A percentile compares a stretch with the other conserved stretches of the same genome.
Conservation (phyloP, 2,797 vertebrate genomes). For the Sibirionetta formosa region DNA sequence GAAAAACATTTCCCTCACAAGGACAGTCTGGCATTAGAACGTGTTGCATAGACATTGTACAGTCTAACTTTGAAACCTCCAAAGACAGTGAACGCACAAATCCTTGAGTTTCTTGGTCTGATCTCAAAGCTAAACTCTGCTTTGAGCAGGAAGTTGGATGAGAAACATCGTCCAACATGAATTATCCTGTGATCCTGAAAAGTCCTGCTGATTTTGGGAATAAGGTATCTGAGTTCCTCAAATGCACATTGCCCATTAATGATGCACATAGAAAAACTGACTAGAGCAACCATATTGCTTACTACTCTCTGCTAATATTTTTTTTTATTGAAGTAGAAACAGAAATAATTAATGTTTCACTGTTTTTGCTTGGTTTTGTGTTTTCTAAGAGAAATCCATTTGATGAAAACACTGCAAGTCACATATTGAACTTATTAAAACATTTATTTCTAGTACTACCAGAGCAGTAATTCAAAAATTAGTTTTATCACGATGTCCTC, state of each 20-base stretch:
- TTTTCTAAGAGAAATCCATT: background rate
- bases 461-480: background rate
- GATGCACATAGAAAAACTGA: background rate
- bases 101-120: background rate
- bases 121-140: background rate
- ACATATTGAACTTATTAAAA: background rate
- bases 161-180: background rate
- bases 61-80: too few relatives aligned
- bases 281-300: background rate
- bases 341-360: background rate
- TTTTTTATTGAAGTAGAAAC: background rate
- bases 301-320: background rate
- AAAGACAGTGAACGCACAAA: background rate
- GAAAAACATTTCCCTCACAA: background rate
- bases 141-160: background rate
- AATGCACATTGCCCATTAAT: background rate
- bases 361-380: background rate
- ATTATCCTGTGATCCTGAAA: background rate
- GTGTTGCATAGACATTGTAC: background rate
- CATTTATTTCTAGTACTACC: background rate
- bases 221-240: background rate
- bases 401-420: background rate
- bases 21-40: background rate
- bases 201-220: background rate
- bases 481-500: background rate